Base-by-base conservation (phyloP, 2,797 vertebrate genomes). In the Prunella strophiata region DNA sequence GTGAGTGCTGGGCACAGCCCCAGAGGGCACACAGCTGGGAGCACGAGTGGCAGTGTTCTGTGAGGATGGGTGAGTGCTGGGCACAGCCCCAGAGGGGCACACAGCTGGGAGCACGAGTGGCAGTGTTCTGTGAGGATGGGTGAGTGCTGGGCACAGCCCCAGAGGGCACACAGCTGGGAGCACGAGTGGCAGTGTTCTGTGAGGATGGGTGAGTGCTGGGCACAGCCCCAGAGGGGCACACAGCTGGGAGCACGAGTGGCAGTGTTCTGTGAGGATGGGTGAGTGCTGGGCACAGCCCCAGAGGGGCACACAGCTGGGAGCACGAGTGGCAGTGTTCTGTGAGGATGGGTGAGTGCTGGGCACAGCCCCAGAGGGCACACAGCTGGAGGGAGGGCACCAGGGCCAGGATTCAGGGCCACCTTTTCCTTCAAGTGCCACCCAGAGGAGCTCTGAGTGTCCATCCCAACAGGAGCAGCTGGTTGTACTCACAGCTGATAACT, bases 181-280 rank as follows among this genome's bases (percentile, higher is more conserved):
- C 97, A 1, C 34, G 67, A 7, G 88, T 81, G 55, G 61, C 59
- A 1, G 94, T 97, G 71, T 18, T 18, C 92, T 98, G 97, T 25
- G 30, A 61, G 9, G 93, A 97, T 0, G 97, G 98, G 98, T 98
- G 89, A 98, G 97, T 92, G 5, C 57, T 1, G 19, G 50, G 5
- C 8, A 17, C 40, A 10, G 19, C 59, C 23, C 21, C 4, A 5
- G 59, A 43, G n/a, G 42, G 47, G 63, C 47, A 8, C 32, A 4
- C 15, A 32, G 91, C 72, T 29, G 25, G 2, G 98, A 27, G 96
- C 97, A 1, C 34, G 67, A 7, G 88, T 81, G 55, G 61, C 59
- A 1, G 94, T 97, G 71, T 18, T 18, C 92, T 98, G 97, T 25
- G 30, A 61, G 9, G 93, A 97, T 0, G 97, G 98, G 98, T 98